Evolutionary conservation across 2,797 vertebrate genomes (phyloP), one percentile per base, ranked within the genome.

Genomic region (Paguma larvata): DNA sequence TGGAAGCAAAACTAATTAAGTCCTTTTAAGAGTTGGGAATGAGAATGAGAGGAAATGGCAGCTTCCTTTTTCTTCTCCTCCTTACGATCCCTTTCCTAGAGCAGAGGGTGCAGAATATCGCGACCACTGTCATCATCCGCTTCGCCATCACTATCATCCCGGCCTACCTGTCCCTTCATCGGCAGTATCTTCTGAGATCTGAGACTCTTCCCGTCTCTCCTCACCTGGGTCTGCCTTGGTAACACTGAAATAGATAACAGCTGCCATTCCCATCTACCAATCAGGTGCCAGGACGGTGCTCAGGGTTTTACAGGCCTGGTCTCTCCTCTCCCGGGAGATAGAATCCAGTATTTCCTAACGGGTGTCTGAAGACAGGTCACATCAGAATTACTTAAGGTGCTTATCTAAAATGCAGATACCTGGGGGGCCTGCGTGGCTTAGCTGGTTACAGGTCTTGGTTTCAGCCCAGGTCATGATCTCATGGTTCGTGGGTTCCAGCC

Each of bases 311-410:
- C 0, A 34, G 68, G n/a, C 18, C 51, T 41, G 30, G n/a, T 23
- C 21, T 70, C n/a, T 38, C 48, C 32, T 56, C 25, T 85, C 82
- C 5, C 15, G 9, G 4, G 9, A 89, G 2, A 41, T 4, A 75
- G 48, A 94, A 38, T 53, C 94, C 77, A 23, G 7, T 83, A 18
- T 70, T 96, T 87, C 14, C 82, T 85, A 67, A 68, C 65, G 77
- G 15, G 30, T 32, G 23, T 48, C 70, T 80, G 38, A 56, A 38
- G 25, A 51, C 16, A 63, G 14, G 77, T 19, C 32, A 5, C 21
- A 63, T 82, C 77, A 67, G 14, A 87, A 87, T 51, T 53, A 72
- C 12, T 34, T 25, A 56, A 41, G 14, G 25, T n/a, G 23, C 18
- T 72, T 25, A 41, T 41, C 65, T n/a, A 91, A 90, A 91, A 56